Percentiles rank a stretch among this genome's conserved stretches.
These are phyloP conservation scores for Sphenodon punctatus DNA, from an alignment of 2,797 vertebrate genomes.

Conservation along the genomic window DNA sequence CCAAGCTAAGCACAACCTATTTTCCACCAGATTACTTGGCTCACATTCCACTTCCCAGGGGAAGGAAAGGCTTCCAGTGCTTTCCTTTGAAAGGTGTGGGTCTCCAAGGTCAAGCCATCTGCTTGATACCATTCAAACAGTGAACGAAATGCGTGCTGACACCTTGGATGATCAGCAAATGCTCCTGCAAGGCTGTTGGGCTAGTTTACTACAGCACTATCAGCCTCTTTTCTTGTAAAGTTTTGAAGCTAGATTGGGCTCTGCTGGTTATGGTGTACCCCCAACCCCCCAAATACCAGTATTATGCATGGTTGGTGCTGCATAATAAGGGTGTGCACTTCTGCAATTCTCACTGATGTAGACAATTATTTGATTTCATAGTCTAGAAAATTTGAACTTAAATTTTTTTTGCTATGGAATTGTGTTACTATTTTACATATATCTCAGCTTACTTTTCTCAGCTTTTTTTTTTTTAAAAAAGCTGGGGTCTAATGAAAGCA, in stretches of 20 bases:
- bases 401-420: too few species aligned
- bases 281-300: too few species aligned
- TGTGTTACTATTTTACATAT: too few species aligned
- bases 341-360: too few species aligned
- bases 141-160: background rate
- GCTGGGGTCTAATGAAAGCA: conserved; percentile 25
- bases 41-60: background rate
- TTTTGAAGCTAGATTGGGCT: background rate
- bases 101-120: background rate
- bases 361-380: too few species aligned
- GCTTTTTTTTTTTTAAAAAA: background rate
- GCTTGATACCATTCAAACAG: background rate
- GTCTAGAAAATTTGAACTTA: too few species aligned
- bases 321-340: too few species aligned
- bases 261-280: accelerated
- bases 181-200: conserved; percentile 12
- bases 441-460: too few species aligned
- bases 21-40: background rate
- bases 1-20: background rate
- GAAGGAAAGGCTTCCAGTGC: background rate
- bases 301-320: too few species aligned
- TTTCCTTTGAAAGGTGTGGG: background rate
- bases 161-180: background rate
- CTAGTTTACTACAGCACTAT: background rate
- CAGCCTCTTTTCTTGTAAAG: background rate